These are phyloP conservation scores for Sycophila sp. DNA, from an alignment of 1,140 invertebrate genomes.

Conservation along the genomic window DNA sequence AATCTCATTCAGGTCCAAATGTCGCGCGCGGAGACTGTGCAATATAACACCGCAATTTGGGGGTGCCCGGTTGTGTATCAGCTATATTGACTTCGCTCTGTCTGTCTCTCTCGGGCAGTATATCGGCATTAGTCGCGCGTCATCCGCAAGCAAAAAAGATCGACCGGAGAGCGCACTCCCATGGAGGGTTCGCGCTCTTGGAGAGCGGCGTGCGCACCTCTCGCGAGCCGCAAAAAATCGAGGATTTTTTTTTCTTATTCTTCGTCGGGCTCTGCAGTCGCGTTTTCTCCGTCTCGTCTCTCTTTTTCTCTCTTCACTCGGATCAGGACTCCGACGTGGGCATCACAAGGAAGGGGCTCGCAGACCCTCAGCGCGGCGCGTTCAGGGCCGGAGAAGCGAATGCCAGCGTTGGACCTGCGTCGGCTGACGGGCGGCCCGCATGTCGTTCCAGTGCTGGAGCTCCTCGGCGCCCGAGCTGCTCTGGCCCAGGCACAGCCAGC, in stretches of 20 bases:
- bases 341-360: neutral
- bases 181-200: neutral
- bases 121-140: neutral
- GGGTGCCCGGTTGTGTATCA: neutral
- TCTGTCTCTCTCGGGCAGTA: neutral
- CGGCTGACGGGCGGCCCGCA: conserved; percentile 70
- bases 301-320: too few species aligned
- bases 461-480: conserved; percentile 93
- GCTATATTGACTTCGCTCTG: neutral
- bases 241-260: too few species aligned
- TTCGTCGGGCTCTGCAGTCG: too few species aligned
- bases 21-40: neutral
- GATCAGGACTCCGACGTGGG: too few species aligned
- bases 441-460: conserved; percentile 93
- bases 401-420: conserved; percentile 65
- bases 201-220: neutral
- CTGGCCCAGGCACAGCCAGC: conserved; percentile 92
- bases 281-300: too few species aligned
- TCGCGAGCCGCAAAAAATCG: too few species aligned
- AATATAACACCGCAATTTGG: neutral
- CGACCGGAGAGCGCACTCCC: too few species aligned
- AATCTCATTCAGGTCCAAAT: conserved; percentile 1
- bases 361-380: too few species aligned
- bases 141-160: too few species aligned
- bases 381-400: conserved; percentile 60